phyloP scores from a whole-genome alignment of 2,113 vertebrate species.

The Zosterops japonicus region DNA sequence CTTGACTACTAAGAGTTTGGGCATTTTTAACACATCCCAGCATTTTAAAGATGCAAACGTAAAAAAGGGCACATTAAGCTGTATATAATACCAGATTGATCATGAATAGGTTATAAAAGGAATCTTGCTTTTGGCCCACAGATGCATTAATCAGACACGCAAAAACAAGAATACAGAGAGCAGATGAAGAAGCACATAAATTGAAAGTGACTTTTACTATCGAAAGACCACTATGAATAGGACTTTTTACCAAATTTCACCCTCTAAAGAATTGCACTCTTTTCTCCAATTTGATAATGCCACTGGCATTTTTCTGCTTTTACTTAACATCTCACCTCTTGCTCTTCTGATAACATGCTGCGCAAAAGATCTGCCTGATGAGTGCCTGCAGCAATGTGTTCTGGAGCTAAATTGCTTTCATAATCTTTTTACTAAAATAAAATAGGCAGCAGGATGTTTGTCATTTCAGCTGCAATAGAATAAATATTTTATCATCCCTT shows the following conservation, averaged over 20 bases:
- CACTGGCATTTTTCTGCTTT: neutral
- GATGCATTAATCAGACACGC: neutral
- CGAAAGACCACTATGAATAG: neutral
- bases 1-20: neutral
- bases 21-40: neutral
- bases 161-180: neutral
- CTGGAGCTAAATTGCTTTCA: neutral
- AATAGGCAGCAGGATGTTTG: conserved; percentile 14
- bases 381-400: conserved; percentile 1
- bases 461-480: conserved; percentile 30
- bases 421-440: conserved; percentile 37
- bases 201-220: neutral
- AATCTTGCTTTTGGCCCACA: neutral
- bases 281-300: neutral
- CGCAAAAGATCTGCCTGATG: conserved; percentile 7
- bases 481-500: conserved; percentile 48
- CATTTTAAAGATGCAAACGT: neutral
- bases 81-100: neutral
- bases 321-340: conserved; percentile 43
- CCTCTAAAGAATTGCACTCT: neutral
- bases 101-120: neutral
- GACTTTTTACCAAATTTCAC: neutral
- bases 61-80: neutral
- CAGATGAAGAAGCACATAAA: neutral
- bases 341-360: conserved; percentile 3